Evolutionary conservation across 2,797 vertebrate genomes (phyloP).

Genomic region (Cossypha niveicapilla): DNA sequence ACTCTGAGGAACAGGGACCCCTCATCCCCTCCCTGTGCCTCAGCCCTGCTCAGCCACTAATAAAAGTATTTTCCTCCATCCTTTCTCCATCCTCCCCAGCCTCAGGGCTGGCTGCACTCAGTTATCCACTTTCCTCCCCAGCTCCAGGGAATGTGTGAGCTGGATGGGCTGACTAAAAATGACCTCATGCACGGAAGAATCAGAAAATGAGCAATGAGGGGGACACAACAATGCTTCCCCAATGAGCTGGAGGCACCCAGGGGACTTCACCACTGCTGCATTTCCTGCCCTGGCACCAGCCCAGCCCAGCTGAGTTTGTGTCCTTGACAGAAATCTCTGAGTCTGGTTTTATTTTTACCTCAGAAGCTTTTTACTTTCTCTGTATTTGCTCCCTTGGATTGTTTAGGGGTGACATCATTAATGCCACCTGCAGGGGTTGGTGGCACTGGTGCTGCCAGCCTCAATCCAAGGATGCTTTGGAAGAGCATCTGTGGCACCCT

Average conservation of each 20-base stretch:
- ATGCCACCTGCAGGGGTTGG: neutral
- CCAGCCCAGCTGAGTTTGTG: neutral
- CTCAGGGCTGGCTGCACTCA: fast-evolving
- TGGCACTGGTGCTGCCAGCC: neutral
- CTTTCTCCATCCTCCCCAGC: neutral
- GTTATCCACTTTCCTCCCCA: neutral
- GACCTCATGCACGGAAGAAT: constrained; percentile 26
- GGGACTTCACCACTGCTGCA: neutral
- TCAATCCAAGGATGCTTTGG: neutral
- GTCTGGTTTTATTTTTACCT: neutral
- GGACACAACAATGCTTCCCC: neutral
- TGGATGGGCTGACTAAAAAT: constrained; percentile 8
- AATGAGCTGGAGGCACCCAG: neutral
- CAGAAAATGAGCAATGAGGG: constrained; percentile 1
- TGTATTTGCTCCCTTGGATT: neutral
- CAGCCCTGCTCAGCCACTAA: neutral
- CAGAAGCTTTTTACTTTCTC: neutral
- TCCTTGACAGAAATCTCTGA: neutral
- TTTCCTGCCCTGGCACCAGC: constrained; percentile 39
- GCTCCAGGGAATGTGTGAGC: neutral
- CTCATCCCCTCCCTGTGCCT: neutral
- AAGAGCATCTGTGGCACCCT: neutral
- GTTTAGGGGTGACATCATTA: neutral
- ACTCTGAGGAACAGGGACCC: neutral
- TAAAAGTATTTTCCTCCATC: neutral